Conservation (phyloP, 1,140 invertebrate species). For the Drosophila kanapiae region DNA sequence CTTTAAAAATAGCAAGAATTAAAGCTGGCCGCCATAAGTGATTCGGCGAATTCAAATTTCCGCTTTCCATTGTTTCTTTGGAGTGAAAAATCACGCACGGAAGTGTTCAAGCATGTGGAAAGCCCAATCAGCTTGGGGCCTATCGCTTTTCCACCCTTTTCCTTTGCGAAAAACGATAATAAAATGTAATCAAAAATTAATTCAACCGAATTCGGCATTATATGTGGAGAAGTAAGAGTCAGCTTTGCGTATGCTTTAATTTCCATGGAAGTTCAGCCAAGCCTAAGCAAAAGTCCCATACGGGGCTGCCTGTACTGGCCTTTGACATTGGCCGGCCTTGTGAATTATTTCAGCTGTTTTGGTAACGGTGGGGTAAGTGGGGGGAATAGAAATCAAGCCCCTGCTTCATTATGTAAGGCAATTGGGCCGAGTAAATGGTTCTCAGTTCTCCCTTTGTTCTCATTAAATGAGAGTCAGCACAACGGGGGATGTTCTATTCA, state of each 20-base stretch:
- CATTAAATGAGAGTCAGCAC: constrained; percentile 8
- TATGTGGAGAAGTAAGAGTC: constrained; percentile 33
- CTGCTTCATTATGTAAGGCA: constrained; percentile 22
- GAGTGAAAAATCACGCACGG: background rate
- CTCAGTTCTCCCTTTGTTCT: constrained; percentile 11
- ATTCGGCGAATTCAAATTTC: constrained; percentile 27
- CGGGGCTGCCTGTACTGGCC: constrained; percentile 3
- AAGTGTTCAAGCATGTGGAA: constrained; percentile 34
- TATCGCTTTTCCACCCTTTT: constrained; percentile 16
- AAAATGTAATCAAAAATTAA: constrained; percentile 63
- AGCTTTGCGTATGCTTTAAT: constrained; percentile 28
- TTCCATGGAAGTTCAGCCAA: constrained; percentile 41
- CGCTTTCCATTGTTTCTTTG: constrained; percentile 8
- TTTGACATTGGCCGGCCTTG: constrained; percentile 21
- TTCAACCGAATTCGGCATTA: constrained; percentile 50
- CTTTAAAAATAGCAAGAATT: constrained; percentile 9
- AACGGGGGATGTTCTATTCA: background rate
- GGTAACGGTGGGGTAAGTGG: background rate
- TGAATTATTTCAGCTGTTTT: constrained; percentile 45
- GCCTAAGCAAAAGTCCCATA: constrained; percentile 31
- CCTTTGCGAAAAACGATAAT: constrained; percentile 36
- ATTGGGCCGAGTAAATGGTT: constrained; percentile 13
- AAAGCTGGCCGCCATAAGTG: background rate
- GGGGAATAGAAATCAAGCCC: constrained; percentile 6
- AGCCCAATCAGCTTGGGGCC: constrained; percentile 16